phyloP scores from a whole-genome alignment of 1,140 invertebrate species.

The Phenacoccus solenopsis region DNA sequence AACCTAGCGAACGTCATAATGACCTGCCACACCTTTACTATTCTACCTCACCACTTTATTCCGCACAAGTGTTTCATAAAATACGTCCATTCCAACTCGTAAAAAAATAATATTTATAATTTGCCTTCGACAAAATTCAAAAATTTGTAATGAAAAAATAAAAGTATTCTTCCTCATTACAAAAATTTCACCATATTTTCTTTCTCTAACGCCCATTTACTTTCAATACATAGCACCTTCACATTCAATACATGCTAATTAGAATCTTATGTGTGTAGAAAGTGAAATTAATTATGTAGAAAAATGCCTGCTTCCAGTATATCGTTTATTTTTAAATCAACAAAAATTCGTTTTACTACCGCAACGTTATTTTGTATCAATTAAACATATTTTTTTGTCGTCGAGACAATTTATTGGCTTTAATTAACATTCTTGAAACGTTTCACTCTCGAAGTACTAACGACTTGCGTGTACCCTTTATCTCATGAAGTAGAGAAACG shows the following conservation, averaged over 20 bases:
- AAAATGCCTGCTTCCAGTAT: neutral
- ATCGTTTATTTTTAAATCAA: neutral
- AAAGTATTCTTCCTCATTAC: too few relatives aligned
- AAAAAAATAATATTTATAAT: too few relatives aligned
- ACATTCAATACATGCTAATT: neutral
- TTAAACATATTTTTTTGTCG: neutral
- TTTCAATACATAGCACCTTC: neutral
- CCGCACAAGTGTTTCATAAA: too few relatives aligned
- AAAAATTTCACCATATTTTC: too few relatives aligned
- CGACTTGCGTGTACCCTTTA: too few relatives aligned
- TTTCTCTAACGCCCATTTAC: too few relatives aligned
- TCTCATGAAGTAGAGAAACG: neutral
- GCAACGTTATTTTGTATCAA: neutral
- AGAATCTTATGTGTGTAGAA: neutral
- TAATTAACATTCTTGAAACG: neutral
- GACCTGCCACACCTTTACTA: too few relatives aligned
- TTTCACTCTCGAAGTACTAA: neutral
- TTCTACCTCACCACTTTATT: too few relatives aligned
- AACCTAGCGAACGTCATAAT: too few relatives aligned
- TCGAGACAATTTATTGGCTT: neutral
- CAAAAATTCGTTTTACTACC: neutral
- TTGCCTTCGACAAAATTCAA: too few relatives aligned
- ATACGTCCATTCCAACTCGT: too few relatives aligned
- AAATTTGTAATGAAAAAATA: too few relatives aligned
- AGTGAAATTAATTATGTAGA: neutral